Evolutionary conservation across 2,113 vertebrate species (phyloP), one percentile per base, ranked within the genome.

Genomic region (Nyctibius bracteatus): DNA sequence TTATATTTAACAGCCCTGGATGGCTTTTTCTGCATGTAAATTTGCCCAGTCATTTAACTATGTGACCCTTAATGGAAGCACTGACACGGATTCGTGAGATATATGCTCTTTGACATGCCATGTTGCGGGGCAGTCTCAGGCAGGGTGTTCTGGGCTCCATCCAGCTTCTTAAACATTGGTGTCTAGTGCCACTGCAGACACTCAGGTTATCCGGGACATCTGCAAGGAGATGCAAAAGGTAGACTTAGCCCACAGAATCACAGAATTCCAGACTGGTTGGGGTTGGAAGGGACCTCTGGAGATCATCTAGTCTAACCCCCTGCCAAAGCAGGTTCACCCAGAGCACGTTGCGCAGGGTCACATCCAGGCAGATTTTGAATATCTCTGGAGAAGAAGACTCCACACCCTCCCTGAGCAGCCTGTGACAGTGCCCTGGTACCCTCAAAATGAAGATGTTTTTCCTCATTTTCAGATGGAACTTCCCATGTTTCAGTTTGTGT

Each of bases 61-160:
- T 12, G 22, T 41, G 65, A 28, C 33, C 27, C 9, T 52, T 78
- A 67, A 41, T 67, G 57, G 31, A 68, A 86, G 7, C 71, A 54
- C 24, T 79, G 55, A 30, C 4, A 3, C 2, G 16, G 70, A 35
- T 33, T 30, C 55, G 39, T 70, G 65, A 81, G 46, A 33, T 9
- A 33, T 4, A 35, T 8, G 7, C 5, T 39, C 80, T 87, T 59
- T n/a, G 21, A 7, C 1, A 0, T n/a, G 20, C 58, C 31, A 0
- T 28, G 82, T 18, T 46, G 41, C 28, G 92, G 18, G 27, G 5
- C 1, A 4, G 6, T 8, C 41, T 51, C 52, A 33, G 21, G 25
- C 15, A 62, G 27, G 9, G 10, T n/a, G 12, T 73, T 68, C 79
- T 44, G 44, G 31, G 20, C 24, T 86, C 47, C 14, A 18, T 66